Conservation (phyloP, 2,888 invertebrate genomes). For the Norana najaformis region DNA sequence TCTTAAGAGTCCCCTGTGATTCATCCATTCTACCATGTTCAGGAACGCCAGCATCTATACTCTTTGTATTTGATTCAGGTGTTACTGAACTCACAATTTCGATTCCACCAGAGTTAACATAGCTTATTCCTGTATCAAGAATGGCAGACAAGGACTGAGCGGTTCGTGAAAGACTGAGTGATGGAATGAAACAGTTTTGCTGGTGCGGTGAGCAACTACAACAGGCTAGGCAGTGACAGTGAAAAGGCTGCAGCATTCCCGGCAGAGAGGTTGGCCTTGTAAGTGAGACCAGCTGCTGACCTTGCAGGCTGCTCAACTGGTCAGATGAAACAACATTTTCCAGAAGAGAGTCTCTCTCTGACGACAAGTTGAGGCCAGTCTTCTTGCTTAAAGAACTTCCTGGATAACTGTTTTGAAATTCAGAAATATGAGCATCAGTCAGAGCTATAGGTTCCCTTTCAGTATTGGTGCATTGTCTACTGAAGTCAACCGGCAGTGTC, state of each 20-base stretch:
- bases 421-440: background rate
- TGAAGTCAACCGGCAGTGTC: background rate
- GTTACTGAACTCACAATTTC: background rate
- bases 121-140: conserved; percentile 37
- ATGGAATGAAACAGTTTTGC: conserved; percentile 4
- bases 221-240: conserved; percentile 43
- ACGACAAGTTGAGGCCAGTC: background rate
- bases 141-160: conserved; percentile 36
- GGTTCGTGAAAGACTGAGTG: background rate
- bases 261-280: conserved; percentile 22
- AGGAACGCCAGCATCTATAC: background rate
- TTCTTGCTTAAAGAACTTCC: background rate
- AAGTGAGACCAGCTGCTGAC: background rate
- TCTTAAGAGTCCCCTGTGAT: background rate
- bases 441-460: background rate
- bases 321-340: background rate
- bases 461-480: background rate
- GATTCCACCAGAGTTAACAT: background rate
- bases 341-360: background rate
- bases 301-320: background rate
- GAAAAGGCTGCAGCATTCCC: conserved; percentile 3
- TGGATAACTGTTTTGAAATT: background rate
- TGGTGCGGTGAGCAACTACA: conserved; percentile 40
- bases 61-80: background rate
- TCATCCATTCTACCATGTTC: background rate